phyloP scores from a whole-genome alignment of 2,888 invertebrate genomes.

The Diaphora mendica region DNA sequence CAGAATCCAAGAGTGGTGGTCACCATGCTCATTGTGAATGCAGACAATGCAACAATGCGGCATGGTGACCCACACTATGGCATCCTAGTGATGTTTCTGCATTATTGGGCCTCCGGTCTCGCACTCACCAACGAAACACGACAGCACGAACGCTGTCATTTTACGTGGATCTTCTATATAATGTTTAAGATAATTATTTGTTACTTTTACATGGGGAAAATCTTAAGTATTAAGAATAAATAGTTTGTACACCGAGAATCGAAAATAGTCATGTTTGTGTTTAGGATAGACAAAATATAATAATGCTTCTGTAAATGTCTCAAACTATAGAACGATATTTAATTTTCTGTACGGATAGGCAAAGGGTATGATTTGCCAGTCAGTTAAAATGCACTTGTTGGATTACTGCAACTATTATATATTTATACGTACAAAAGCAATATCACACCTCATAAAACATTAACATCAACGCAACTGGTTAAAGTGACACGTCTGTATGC shows the following conservation, averaged over 20 bases:
- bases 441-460: slow-evolving; percentile 52
- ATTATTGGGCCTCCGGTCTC: too few species aligned
- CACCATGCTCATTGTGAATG: too few species aligned
- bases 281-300: background rate
- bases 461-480: slow-evolving; percentile 56
- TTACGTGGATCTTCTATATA: too few species aligned
- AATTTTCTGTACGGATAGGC: background rate
- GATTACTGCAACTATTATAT: background rate
- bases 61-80: too few species aligned
- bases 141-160: too few species aligned
- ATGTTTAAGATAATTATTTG: background rate
- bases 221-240: background rate
- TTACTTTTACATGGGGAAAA: background rate
- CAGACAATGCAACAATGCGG: too few species aligned
- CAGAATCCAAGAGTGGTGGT: too few species aligned
- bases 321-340: background rate
- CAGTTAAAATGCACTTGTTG: background rate
- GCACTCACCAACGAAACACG: too few species aligned
- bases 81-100: too few species aligned
- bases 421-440: slow-evolving; percentile 29
- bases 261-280: background rate
- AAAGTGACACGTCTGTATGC: slow-evolving; percentile 62
- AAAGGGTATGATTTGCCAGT: background rate
- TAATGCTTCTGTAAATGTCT: background rate
- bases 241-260: background rate